Percentiles rank a stretch among this genome's conserved stretches.
phyloP scores from a whole-genome alignment of 2,797 vertebrate genomes.

The Florisuga fusca region DNA sequence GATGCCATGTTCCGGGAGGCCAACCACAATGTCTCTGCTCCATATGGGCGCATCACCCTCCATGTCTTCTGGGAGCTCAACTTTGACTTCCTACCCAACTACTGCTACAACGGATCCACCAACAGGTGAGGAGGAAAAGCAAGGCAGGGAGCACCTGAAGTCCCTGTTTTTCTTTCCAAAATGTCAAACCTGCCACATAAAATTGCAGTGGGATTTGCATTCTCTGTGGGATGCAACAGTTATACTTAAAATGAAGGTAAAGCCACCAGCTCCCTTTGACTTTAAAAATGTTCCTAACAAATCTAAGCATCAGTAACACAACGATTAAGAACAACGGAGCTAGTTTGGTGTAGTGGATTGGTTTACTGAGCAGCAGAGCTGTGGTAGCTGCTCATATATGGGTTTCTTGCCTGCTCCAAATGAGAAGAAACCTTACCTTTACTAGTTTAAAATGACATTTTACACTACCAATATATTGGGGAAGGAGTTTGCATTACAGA shows the following conservation, averaged over 20 bases:
- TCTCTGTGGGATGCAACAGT: not conserved
- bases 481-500: not conserved
- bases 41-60: conserved; percentile 90
- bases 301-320: not conserved
- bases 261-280: not conserved
- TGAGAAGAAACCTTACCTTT: not conserved
- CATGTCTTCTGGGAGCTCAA: conserved; percentile 94
- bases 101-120: conserved; percentile 93
- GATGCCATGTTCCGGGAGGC: conserved; percentile 93
- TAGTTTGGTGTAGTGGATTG: not conserved
- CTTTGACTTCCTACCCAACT: conserved; percentile 93
- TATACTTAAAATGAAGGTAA: not conserved
- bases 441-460: not conserved
- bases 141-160: not conserved
- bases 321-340: not conserved
- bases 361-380: not conserved
- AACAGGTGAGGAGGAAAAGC: conserved; percentile 82
- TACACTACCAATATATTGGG: not conserved
- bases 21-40: conserved; percentile 91
- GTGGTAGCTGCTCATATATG: not conserved
- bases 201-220: not conserved
- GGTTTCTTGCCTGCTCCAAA: not conserved
- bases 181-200: not conserved
- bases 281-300: not conserved
- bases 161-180: not conserved